Conservation (phyloP, 2,113 vertebrate genomes). For the Tupaia chinensis region DNA sequence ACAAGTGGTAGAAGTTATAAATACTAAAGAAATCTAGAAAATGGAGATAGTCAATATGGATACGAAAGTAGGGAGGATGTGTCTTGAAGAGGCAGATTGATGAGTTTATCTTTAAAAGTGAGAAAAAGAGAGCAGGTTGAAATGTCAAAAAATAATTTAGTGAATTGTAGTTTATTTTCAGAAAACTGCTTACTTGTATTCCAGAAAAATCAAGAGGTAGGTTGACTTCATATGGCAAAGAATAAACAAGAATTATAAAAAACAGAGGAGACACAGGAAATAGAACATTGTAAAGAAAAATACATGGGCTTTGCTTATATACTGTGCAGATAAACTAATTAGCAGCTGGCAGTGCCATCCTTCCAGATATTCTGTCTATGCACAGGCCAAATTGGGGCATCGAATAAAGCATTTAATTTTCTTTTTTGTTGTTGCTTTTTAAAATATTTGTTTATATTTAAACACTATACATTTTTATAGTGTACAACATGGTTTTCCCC, state of each 20-base stretch:
- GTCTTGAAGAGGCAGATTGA: background rate
- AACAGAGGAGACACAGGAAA: background rate
- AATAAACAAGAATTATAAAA: background rate
- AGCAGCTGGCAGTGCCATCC: background rate
- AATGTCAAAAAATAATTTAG: background rate
- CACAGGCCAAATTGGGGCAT: too few species aligned
- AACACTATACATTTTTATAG: too few species aligned
- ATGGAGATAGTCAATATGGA: background rate
- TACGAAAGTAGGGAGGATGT: background rate
- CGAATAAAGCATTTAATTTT: too few species aligned
- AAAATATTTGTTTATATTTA: too few species aligned
- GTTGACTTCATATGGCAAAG: background rate
- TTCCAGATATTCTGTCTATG: too few species aligned
- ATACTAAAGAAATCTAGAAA: background rate
- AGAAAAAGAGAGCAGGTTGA: background rate
- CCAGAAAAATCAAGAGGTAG: background rate
- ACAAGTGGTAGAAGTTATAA: background rate
- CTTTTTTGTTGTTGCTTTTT: too few species aligned
- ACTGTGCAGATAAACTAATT: background rate
- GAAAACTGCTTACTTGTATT: background rate
- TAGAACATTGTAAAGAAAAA: background rate
- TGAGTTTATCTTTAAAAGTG: background rate
- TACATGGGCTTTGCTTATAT: background rate
- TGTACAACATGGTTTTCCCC: too few species aligned
- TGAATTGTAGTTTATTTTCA: background rate